Base-by-base conservation (phyloP, 2,797 vertebrate genomes). In the Florisuga fusca region DNA sequence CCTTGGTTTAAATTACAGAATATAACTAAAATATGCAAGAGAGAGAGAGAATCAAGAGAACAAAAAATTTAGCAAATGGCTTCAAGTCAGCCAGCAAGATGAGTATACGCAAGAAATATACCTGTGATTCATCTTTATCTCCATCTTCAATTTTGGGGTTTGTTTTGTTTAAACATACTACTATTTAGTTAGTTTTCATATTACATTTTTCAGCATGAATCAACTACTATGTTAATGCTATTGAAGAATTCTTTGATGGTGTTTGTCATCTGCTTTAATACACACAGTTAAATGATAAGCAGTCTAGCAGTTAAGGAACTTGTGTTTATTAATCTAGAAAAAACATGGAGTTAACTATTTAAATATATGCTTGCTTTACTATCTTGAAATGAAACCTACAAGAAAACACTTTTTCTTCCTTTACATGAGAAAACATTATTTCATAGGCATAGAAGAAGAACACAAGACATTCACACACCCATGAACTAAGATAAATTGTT, bases 341-440 rank as follows among this genome's bases (percentile, higher is more conserved):
- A 67, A 72, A 25, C 26, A 55, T 11, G 12, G 7, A 66, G 9
- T 25, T 34, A 69, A 55, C 33, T 66, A 50, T 53, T 73, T 85
- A 61, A 55, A 59, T 23, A 26, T 0, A 0, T 54, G 61, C 9
- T 21, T 15, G 8, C 33, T 38, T n/a, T 69, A 75, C 8, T 21
- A 62, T 8, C 20, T 34, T 66, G 9, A 54, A 84, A 14, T 36
- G 23, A 68, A 57, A 61, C 4, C 5, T 3, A 62, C 5, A 83
- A 46, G 5, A 11, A 87, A 84, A 9, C 50, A 51, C 9, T 43
- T 84, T 41, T 59, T 34, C 3, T 31, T 71, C 36, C 43, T 87
- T 91, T 59, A 61, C 2, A 6, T 26, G 72, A 23, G 48, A 81
- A 86, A 6, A 57, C 1, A 61, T 4, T 5, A 15, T 38, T 34